Evolutionary conservation across 1,140 invertebrate species (phyloP), one percentile per base, ranked within the genome.

Genomic region (Drosophila sulfurigaster): DNA sequence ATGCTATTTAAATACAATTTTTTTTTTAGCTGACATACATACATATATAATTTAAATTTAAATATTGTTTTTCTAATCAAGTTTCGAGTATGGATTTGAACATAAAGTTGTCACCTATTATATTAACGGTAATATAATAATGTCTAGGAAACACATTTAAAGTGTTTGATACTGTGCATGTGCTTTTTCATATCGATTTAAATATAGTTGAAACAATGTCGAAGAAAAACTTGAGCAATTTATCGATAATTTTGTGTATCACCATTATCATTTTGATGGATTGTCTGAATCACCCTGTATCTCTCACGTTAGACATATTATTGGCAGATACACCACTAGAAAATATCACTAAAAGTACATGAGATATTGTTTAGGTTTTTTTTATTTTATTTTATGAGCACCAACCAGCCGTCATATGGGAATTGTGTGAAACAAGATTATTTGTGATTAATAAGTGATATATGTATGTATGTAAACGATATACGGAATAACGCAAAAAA

Each of bases 321-420:
- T 75, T 78, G 72, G 66, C 72, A 78, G 71, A 87, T 79, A 79
- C 11, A 13, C 41, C 62, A 81, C 73, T 86, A 77, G 75, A 86
- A 60, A 87, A 87, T 87, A 75, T 62, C 74, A 65, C 71, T 86
- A 77, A 82, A 82, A 88, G 77, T 87, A 68, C 65, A 82, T 80
- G 74, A 75, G 58, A 68, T 82, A 82, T 79, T 82, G 76, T 79
- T 88, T 70, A 87, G 74, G 79, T 82, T 86, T 86, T 82, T 73
- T 67, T 59, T 59, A 71, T 59, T 85, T 80, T 71, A 71, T 70
- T 85, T 81, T 60, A 69, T 63, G 57, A 67, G 41, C 56, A 38
- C 56, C 65, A 72, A 28, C 60, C 65, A 72, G 38, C 68, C 57
- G 41, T 58, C 28, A 48, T 52, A 41, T 52, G 32, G 59, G 32